Evolutionary conservation across 2,113 vertebrate genomes (phyloP).

Genomic region (Anhinga rufa): DNA sequence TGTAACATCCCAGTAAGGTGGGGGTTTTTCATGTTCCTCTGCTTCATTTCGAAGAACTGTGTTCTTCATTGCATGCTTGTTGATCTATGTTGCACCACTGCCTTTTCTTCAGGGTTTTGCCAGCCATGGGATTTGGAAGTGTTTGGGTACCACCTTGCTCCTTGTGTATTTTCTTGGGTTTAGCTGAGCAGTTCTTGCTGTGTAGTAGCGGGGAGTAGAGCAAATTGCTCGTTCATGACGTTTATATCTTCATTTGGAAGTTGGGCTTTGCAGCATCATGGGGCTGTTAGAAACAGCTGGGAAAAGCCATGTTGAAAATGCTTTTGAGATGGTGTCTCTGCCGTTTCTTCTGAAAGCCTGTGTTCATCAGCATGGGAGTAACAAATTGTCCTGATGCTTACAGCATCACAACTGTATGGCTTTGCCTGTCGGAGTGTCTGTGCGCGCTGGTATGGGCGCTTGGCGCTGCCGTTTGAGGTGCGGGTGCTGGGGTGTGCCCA

Average conservation of each 20-base stretch:
- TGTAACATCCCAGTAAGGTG: background rate
- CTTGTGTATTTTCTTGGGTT: background rate
- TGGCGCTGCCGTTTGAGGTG: background rate
- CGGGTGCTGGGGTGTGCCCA: background rate
- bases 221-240: background rate
- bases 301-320: background rate
- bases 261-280: background rate
- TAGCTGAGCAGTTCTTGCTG: background rate
- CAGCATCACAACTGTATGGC: background rate
- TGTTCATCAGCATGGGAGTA: background rate
- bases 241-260: background rate
- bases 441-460: accelerated
- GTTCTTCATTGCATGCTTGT: background rate
- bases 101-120: background rate
- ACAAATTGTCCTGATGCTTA: background rate
- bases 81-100: accelerated
- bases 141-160: background rate
- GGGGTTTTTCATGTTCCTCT: background rate
- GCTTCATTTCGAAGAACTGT: accelerated
- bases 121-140: background rate
- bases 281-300: background rate
- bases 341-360: background rate
- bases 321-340: background rate
- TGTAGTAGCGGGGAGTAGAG: background rate
- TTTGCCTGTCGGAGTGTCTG: accelerated